Percentiles rank a stretch among this genome's conserved stretches.
These are phyloP conservation scores for Gallinago media DNA, from an alignment of 2,113 vertebrate species.

Conservation along the genomic window DNA sequence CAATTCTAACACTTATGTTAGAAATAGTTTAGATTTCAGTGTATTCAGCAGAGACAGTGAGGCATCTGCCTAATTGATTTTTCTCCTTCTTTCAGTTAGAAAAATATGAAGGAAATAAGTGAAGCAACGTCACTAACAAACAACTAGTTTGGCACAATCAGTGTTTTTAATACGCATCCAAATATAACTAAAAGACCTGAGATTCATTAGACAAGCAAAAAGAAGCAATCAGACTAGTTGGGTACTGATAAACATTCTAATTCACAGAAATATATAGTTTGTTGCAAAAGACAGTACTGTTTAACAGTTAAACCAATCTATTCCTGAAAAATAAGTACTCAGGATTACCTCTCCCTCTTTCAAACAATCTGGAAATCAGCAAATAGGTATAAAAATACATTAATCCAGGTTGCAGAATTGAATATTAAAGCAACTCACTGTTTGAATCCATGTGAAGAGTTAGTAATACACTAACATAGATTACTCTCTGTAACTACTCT, in stretches of 20 bases:
- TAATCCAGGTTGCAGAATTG: neutral
- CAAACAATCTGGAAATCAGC: neutral
- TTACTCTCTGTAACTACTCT: neutral
- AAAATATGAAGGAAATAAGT: neutral
- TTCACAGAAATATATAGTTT: neutral
- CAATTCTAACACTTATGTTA: neutral
- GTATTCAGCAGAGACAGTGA: neutral
- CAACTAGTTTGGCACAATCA: neutral
- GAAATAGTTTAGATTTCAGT: neutral
- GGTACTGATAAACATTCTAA: neutral
- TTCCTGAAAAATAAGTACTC: neutral
- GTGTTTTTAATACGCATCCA: neutral
- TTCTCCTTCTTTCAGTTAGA: neutral
- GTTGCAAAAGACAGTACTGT: neutral
- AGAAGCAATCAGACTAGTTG: neutral
- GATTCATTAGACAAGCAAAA: neutral
- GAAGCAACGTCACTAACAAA: neutral
- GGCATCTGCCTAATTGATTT: neutral
- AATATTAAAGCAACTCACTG: neutral
- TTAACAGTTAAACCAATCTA: neutral
- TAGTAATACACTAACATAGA: neutral
- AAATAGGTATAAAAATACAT: neutral
- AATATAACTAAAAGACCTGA: neutral
- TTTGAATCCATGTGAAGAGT: neutral
- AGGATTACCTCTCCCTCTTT: neutral